Evolutionary conservation across 2,113 vertebrate genomes (phyloP), one percentile per base, ranked within the genome.

Genomic region (Guaruba guarouba): DNA sequence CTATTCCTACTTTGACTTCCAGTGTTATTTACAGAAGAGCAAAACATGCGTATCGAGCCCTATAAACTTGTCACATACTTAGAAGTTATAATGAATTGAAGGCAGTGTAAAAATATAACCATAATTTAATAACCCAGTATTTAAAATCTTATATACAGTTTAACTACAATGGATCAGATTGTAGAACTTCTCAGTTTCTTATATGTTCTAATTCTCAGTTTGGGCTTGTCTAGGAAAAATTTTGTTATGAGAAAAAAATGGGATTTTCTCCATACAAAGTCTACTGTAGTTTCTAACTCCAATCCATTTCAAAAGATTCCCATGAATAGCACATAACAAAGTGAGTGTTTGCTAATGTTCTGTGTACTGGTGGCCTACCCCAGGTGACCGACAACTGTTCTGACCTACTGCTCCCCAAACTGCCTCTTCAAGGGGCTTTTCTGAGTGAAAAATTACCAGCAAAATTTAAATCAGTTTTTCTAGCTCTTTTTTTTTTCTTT

Each of bases 321-420:
- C 1, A 1, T 20, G 6, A 23, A 10, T 25, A 61, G 11, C 37
- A 59, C 3, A 10, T 22, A 69, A 24, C 10, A 28, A 0, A 0
- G 7, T 7, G 5, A 63, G 4, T 0, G 0, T 51, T 77, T 74
- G 11, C 11, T 66, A 12, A 69, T 37, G 3, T 55, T 43, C 19
- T 52, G 4, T 25, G 9, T 27, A 28, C 48, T 28, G 10, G 14
- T 63, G 63, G 1, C 7, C 23, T 39, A 29, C 3, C 4, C 12
- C 5, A 67, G 4, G 8, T 82, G n/a, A 49, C 3, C 2, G 33
- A 27, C 9, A 14, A 3, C 10, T 33, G 25, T 7, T 62, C 20
- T 17, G 37, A 54, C 5, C 4, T 29, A 31, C 17, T 1, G 13
- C 12, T 5, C 4, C 7, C 4, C 5, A 59, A 15, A 62, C 0